Evolutionary conservation across 2,113 vertebrate genomes (phyloP).

Genomic region (Pungitius pungitius): DNA sequence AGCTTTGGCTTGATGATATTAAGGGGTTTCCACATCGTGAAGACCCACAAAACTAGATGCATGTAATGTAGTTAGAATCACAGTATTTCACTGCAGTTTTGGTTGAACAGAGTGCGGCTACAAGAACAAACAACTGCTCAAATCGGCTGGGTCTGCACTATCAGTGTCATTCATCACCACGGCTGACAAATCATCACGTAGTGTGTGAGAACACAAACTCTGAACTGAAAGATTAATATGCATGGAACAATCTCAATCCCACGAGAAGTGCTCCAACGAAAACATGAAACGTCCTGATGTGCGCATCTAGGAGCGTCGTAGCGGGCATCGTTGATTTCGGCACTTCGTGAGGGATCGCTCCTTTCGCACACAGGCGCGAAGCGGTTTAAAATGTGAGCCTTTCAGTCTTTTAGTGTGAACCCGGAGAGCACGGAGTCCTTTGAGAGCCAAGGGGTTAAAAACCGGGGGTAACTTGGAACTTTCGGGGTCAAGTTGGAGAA

Average conservation of each 20-base stretch:
- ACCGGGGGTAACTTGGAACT: slow-evolving; percentile 43
- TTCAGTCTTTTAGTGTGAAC: slow-evolving; percentile 8
- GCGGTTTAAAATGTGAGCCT: slow-evolving; percentile 1
- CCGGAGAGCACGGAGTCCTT: slow-evolving; percentile 52
- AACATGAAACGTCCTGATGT: slow-evolving; percentile 41
- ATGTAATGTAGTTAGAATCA: slow-evolving; percentile 9
- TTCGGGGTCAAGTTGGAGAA: slow-evolving; percentile 60
- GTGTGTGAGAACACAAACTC: slow-evolving; percentile 66
- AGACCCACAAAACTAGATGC: background rate
- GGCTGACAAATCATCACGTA: slow-evolving; percentile 67
- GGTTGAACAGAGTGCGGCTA: slow-evolving; percentile 14
- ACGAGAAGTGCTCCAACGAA: slow-evolving; percentile 44
- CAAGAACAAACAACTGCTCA: slow-evolving; percentile 66
- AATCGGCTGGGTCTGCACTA: slow-evolving; percentile 61
- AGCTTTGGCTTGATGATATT: background rate
- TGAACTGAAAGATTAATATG: slow-evolving; percentile 70
- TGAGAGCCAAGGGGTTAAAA: slow-evolving; percentile 53
- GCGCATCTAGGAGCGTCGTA: slow-evolving; percentile 14
- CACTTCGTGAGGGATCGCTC: slow-evolving; percentile 32
- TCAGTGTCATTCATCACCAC: slow-evolving; percentile 68
- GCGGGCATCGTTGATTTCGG: slow-evolving; percentile 7
- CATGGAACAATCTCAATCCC: slow-evolving; percentile 28
- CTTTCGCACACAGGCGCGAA: slow-evolving; percentile 26
- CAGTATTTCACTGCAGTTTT: background rate
- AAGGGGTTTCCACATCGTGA: background rate